These are phyloP conservation scores for Andrena marginata DNA, from an alignment of 2,888 invertebrate species.

Conservation along the genomic window DNA sequence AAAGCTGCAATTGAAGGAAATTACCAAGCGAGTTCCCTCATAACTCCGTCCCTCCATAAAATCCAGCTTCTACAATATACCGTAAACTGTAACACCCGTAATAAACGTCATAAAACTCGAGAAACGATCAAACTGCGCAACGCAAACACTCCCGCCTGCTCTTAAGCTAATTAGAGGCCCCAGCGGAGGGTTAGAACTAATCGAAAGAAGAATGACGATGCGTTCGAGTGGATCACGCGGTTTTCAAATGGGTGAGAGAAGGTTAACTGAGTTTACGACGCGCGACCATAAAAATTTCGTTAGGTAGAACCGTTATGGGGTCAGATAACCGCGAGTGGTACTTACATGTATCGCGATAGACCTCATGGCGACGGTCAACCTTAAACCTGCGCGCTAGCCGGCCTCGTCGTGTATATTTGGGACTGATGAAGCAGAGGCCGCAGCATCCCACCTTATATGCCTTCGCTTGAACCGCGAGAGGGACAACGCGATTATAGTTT, in stretches of 20 bases:
- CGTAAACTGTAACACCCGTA: neutral
- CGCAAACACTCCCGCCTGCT: neutral
- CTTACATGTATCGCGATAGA: slow-evolving; percentile 77
- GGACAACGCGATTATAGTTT: slow-evolving; percentile 78
- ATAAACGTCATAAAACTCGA: neutral
- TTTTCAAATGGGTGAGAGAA: neutral
- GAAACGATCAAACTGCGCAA: neutral
- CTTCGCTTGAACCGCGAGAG: slow-evolving; percentile 80
- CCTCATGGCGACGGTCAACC: slow-evolving; percentile 78
- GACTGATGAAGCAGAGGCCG: slow-evolving; percentile 82
- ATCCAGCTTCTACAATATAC: too few relatives aligned
- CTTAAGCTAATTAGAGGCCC: neutral
- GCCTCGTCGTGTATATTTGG: slow-evolving; percentile 82
- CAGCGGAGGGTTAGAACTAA: neutral
- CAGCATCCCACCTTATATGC: slow-evolving; percentile 85
- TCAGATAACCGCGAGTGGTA: slow-evolving; percentile 42
- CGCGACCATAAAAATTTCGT: neutral
- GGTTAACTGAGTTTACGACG: neutral
- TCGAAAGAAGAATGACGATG: neutral
- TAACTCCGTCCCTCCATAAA: neutral
- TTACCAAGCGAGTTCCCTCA: neutral
- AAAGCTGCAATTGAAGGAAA: neutral
- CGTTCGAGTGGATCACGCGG: neutral
- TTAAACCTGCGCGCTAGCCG: slow-evolving; percentile 77
- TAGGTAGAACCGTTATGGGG: too few relatives aligned